Evolutionary conservation across 2,888 invertebrate species (phyloP).

Genomic region (Xanthia icteritia): DNA sequence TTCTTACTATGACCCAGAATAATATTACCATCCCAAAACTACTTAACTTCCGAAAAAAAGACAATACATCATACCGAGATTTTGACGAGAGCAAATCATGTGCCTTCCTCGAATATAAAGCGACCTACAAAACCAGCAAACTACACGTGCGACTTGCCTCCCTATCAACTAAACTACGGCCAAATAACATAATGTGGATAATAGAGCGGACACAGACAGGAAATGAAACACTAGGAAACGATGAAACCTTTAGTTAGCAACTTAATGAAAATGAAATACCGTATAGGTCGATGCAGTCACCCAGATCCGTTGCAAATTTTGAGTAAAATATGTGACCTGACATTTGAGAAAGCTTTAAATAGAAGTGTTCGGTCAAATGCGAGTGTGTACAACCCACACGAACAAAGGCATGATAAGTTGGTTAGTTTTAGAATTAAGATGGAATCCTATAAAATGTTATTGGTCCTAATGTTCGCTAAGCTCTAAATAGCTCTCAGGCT

Average conservation of each 20-base stretch:
- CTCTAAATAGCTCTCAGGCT: not conserved
- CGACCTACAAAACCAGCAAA: slow-evolving; percentile 9
- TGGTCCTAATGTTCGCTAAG: not conserved
- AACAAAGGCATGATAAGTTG: not conserved
- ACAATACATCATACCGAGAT: slow-evolving; percentile 32
- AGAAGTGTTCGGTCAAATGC: slow-evolving; percentile 11
- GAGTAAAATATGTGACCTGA: slow-evolving; percentile 2
- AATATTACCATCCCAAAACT: slow-evolving; percentile 15
- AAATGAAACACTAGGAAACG: slow-evolving; percentile 74
- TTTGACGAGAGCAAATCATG: slow-evolving; percentile 40
- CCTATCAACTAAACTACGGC: slow-evolving; percentile 32
- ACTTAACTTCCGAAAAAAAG: slow-evolving; percentile 14
- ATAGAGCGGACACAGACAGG: slow-evolving; percentile 69
- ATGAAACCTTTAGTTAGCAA: slow-evolving; percentile 49
- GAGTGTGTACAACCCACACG: not conserved
- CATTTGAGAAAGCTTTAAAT: slow-evolving; percentile 25
- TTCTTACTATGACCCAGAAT: not conserved
- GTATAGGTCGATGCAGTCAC: slow-evolving; percentile 39
- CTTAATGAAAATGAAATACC: slow-evolving; percentile 51
- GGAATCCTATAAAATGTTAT: not conserved
- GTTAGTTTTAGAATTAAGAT: not conserved
- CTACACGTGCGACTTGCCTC: slow-evolving; percentile 11
- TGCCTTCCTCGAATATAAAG: slow-evolving; percentile 27
- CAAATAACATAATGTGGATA: slow-evolving; percentile 73
- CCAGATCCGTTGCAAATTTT: slow-evolving; percentile 31